These are phyloP conservation scores for Enhydra lutris DNA, from an alignment of 2,113 vertebrate genomes.

Conservation along the genomic window DNA sequence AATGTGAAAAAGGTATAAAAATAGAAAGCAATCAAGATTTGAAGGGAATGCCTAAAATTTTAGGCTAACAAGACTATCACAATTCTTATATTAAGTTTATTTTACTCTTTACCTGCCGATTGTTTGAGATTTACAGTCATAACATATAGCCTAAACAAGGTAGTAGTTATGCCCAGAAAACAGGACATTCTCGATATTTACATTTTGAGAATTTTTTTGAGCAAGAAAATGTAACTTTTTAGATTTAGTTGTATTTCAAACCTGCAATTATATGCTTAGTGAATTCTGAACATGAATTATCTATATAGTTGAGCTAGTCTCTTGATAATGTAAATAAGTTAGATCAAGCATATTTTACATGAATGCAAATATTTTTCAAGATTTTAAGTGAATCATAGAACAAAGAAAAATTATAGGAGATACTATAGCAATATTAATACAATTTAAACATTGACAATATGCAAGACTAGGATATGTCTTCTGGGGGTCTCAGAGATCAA, in stretches of 20 bases:
- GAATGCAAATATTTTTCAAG: not conserved
- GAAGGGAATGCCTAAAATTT: not conserved
- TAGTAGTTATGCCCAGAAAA: not conserved
- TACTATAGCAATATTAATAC: not conserved
- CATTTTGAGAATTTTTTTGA: not conserved
- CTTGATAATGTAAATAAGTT: not conserved
- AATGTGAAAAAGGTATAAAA: not conserved
- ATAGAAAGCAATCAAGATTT: not conserved
- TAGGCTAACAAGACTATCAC: not conserved
- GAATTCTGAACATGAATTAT: not conserved
- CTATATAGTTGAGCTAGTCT: not conserved
- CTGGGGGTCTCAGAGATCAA: not conserved
- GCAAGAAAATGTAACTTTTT: not conserved
- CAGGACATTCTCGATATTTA: not conserved
- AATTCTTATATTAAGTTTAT: not conserved
- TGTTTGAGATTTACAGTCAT: not conserved
- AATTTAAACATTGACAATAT: not conserved
- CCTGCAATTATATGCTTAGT: not conserved
- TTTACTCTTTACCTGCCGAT: not conserved
- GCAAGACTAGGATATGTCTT: not conserved
- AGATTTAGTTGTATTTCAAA: not conserved
- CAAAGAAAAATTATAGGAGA: not conserved
- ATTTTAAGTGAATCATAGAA: not conserved
- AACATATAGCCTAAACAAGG: not conserved
- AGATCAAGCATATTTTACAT: not conserved